A percentile compares a stretch with the other conserved stretches of the same genome.
phyloP scores from a whole-genome alignment of 2,888 invertebrate genomes.

The Torymus tubicola region DNA sequence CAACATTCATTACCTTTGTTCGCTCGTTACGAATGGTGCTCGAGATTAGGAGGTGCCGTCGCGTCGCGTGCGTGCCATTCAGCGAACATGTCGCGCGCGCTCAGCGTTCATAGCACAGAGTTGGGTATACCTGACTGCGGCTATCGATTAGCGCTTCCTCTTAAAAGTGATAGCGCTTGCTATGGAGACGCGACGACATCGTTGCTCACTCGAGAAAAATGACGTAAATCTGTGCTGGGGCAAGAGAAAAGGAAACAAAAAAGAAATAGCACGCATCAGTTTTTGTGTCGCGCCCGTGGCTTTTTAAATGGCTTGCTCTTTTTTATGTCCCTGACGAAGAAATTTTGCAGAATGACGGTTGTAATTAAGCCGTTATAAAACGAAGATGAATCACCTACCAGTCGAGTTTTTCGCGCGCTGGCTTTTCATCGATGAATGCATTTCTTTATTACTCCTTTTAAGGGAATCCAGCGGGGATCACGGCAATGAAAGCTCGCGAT shows the following conservation, averaged over 20 bases:
- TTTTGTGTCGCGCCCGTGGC: background rate
- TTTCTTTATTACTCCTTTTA: background rate
- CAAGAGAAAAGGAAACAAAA: too few species aligned
- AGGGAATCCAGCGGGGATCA: too few species aligned
- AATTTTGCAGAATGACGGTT: conserved; percentile 21
- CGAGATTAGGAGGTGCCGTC: conserved; percentile 25
- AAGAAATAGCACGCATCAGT: too few species aligned
- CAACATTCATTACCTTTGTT: conserved; percentile 54
- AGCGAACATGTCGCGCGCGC: background rate
- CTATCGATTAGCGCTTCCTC: conserved; percentile 8
- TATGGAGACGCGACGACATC: background rate
- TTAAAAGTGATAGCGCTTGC: conserved; percentile 6
- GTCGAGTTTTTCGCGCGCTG: background rate
- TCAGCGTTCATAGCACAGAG: background rate
- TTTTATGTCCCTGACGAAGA: background rate
- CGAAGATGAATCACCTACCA: background rate
- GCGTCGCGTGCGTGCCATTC: conserved; percentile 6
- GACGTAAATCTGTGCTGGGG: background rate
- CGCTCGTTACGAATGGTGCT: conserved; percentile 41
- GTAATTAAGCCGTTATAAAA: conserved; percentile 30
- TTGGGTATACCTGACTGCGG: background rate
- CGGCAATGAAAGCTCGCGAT: too few species aligned
- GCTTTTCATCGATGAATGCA: background rate
- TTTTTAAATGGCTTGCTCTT: too few species aligned
- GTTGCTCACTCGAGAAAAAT: background rate